Evolutionary conservation across 2,113 vertebrate genomes (phyloP).

Genomic region (zebrafish (Danio rerio)): GRCz12tu NC_133176.1:21051501-21052000

Average conservation of each 20-base stretch:
- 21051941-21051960: slow-evolving; percentile 87
- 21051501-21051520: no score
- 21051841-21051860: neutral
- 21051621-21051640: no score
- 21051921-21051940: slow-evolving; percentile 76
- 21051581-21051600: no score
- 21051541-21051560: no score
- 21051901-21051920: neutral
- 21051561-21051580: no score
- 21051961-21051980: slow-evolving; percentile 87
- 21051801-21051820: slow-evolving; percentile 89
- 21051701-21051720: slow-evolving; percentile 83
- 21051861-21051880: neutral
- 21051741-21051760: slow-evolving; percentile 78
- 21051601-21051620: no score
- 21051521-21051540: no score
- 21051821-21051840: slow-evolving; percentile 87
- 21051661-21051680: neutral
- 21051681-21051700: no score
- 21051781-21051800: slow-evolving; percentile 81
- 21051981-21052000: slow-evolving; percentile 84
- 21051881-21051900: neutral
- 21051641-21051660: no score
- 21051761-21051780: slow-evolving; percentile 77
- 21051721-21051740: slow-evolving; percentile 80